Percentiles rank a stretch among this genome's conserved stretches.
These are phyloP conservation scores for Daphoenositta chrysoptera DNA, from an alignment of 2,113 vertebrate genomes.

Conservation along the genomic window DNA sequence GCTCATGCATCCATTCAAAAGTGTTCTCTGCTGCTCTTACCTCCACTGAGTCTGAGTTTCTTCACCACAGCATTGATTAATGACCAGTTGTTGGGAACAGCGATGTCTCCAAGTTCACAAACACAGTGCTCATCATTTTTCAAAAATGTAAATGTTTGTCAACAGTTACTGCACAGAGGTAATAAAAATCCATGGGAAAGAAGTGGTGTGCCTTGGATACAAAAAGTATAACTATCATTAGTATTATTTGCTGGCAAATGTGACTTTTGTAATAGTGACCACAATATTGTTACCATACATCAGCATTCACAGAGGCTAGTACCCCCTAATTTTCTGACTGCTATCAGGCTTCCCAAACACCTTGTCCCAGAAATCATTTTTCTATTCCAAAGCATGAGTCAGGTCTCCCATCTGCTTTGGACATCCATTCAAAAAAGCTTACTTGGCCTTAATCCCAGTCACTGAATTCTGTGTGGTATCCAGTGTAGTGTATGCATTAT, in stretches of 20 bases:
- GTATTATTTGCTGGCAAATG: conserved; percentile 2
- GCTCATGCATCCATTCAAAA: neutral
- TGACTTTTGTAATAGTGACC: neutral
- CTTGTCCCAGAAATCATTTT: conserved; percentile 36
- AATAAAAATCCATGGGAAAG: conserved; percentile 40
- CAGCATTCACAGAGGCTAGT: neutral
- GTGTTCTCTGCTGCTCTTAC: neutral
- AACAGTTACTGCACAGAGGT: conserved; percentile 38
- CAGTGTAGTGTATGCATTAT: conserved; percentile 19
- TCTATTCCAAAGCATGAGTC: conserved; percentile 41
- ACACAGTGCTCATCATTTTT: conserved; percentile 1
- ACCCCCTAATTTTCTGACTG: conserved; percentile 11
- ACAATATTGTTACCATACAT: conserved; percentile 13
- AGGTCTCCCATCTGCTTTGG: conserved; percentile 52
- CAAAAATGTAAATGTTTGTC: conserved; percentile 26
- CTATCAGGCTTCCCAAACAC: conserved; percentile 42
- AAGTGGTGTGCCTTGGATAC: neutral
- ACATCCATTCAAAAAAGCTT: conserved; percentile 44
- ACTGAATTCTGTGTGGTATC: conserved; percentile 48
- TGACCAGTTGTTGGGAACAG: neutral
- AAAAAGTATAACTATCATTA: neutral
- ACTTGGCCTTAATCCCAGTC: conserved; percentile 41
- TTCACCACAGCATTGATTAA: conserved; percentile 2
- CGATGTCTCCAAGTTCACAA: neutral
- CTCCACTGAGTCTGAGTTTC: neutral